Evolutionary conservation across 2,888 invertebrate species (phyloP).

Genomic region (Cheilosia impressa): DNA sequence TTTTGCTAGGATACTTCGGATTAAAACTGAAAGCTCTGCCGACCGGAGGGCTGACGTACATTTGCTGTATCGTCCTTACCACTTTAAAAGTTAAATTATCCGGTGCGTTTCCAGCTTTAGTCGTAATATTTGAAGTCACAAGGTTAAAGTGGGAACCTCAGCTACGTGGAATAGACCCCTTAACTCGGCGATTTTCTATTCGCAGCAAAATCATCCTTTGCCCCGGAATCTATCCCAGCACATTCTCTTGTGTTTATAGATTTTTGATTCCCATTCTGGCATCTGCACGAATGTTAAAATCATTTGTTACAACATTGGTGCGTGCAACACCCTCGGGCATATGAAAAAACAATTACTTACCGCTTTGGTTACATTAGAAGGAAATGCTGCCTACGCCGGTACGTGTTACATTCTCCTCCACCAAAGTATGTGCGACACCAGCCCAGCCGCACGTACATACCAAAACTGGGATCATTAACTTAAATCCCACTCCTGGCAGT

Average conservation of each 20-base stretch:
- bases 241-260: constrained; percentile 9
- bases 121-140: too few species aligned
- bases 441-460: constrained; percentile 15
- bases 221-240: not conserved
- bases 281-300: not conserved
- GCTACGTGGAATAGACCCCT: too few species aligned
- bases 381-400: not conserved
- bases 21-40: too few species aligned
- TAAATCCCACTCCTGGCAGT: constrained; percentile 5
- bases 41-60: too few species aligned
- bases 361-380: constrained; percentile 3
- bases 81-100: too few species aligned
- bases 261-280: constrained; percentile 8
- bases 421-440: constrained; percentile 7
- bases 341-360: constrained; percentile 14
- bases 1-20: too few species aligned
- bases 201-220: too few species aligned
- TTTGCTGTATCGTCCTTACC: too few species aligned
- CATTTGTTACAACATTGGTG: constrained; percentile 11
- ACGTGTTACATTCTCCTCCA: constrained; percentile 13
- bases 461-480: constrained; percentile 8
- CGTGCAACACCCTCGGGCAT: not conserved
- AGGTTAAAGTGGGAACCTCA: too few species aligned
- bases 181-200: too few species aligned
- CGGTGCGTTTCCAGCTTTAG: too few species aligned